Evolutionary conservation across 2,888 invertebrate genomes (phyloP).

Genomic region (Catocala nupta): DNA sequence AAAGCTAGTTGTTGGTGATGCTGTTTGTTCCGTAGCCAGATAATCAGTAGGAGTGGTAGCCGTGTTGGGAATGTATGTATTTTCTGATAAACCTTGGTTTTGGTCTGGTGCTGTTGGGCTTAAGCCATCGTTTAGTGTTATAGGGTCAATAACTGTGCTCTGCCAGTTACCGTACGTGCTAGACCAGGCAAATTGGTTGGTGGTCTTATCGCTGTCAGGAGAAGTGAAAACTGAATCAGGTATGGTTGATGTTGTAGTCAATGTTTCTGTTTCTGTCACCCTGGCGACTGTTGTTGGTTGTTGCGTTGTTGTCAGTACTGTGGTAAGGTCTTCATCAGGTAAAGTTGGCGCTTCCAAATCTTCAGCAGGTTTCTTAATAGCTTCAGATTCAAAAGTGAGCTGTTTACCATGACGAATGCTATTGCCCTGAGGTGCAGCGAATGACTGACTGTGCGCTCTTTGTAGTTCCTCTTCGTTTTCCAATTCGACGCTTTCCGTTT

Average conservation of each 20-base stretch:
- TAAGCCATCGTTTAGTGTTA: slow-evolving; percentile 90
- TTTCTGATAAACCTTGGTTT: slow-evolving; percentile 62
- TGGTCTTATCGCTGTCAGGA: slow-evolving; percentile 77
- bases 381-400: slow-evolving; percentile 63
- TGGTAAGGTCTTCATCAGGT: slow-evolving; percentile 66
- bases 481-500: slow-evolving; percentile 77
- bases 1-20: slow-evolving; percentile 67
- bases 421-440: slow-evolving; percentile 87
- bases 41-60: slow-evolving; percentile 67
- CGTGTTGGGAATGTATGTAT: slow-evolving; percentile 65
- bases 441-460: slow-evolving; percentile 91
- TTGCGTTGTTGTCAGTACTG: slow-evolving; percentile 66
- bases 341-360: slow-evolving; percentile 79
- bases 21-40: slow-evolving; percentile 68
- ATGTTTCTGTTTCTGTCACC: slow-evolving; percentile 64
- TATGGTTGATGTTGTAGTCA: slow-evolving; percentile 64
- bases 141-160: slow-evolving; percentile 91
- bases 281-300: slow-evolving; percentile 64
- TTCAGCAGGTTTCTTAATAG: slow-evolving; percentile 74
- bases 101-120: slow-evolving; percentile 73
- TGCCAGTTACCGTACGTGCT: slow-evolving; percentile 87
- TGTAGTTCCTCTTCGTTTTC: slow-evolving; percentile 89
- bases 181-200: slow-evolving; percentile 79
- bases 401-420: slow-evolving; percentile 79
- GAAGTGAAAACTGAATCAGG: slow-evolving; percentile 73